phyloP scores from a whole-genome alignment of 2,797 vertebrate species.

The Phaenicophaeus curvirostris region DNA sequence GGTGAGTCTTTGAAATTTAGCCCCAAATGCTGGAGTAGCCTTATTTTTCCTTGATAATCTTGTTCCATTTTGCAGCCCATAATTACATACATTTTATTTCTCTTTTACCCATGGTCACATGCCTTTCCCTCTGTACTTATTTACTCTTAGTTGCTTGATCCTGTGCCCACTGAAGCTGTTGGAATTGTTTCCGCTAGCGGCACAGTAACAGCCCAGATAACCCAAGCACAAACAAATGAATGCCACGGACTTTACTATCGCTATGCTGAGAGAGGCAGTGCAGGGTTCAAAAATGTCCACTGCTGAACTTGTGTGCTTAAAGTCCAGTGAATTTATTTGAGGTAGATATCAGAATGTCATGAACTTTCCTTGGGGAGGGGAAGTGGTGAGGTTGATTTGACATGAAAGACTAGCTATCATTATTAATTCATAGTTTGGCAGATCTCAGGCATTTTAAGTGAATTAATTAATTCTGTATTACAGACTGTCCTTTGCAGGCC shows the following conservation, averaged over 20 bases:
- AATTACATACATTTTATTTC: background rate
- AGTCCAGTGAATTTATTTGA: background rate
- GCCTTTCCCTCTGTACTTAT: rapidly evolving
- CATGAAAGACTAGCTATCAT: conserved; percentile 26
- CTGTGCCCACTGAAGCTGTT: background rate
- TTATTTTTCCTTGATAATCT: background rate
- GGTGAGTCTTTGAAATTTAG: background rate
- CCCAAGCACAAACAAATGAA: background rate
- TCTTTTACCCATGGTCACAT: background rate
- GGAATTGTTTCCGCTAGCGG: background rate
- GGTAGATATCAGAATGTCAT: background rate
- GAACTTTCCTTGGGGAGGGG: background rate
- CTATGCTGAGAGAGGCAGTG: background rate
- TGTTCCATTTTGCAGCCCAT: background rate
- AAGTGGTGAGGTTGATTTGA: conserved; percentile 2
- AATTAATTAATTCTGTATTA: conserved; percentile 18
- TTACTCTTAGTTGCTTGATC: background rate
- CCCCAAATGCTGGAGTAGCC: background rate
- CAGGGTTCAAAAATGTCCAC: background rate
- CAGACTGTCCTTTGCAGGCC: background rate
- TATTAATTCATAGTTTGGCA: conserved; percentile 51
- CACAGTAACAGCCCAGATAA: background rate
- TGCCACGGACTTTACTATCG: background rate
- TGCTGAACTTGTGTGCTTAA: background rate
- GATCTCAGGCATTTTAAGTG: background rate